Percentiles rank a stretch among this genome's conserved stretches.
Conservation (phyloP, 2,888 invertebrate species). For the Plebejus anna region DNA sequence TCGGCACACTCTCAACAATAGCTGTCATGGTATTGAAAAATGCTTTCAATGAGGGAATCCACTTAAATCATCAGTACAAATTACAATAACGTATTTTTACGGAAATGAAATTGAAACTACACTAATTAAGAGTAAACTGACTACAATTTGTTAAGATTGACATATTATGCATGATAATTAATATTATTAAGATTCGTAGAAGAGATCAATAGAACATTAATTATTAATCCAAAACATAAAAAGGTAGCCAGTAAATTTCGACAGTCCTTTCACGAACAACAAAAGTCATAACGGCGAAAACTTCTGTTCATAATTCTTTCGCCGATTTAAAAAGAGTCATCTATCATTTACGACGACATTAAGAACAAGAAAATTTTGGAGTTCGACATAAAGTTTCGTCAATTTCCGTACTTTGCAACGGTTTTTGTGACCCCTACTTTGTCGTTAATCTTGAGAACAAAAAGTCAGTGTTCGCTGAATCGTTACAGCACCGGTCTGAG, state of each 20-base stretch:
- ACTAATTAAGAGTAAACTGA: neutral
- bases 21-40: conserved; percentile 22
- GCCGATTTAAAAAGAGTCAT: conserved; percentile 76
- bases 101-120: neutral
- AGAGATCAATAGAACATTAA: neutral
- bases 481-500: conserved; percentile 63
- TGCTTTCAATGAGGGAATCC: neutral
- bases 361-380: conserved; percentile 76
- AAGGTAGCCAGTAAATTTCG: neutral
- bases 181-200: too few species aligned
- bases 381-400: conserved; percentile 76
- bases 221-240: neutral
- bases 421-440: conserved; percentile 74
- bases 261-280: conserved; percentile 54
- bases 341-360: conserved; percentile 78
- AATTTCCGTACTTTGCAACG: conserved; percentile 73
- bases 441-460: conserved; percentile 76
- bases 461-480: conserved; percentile 60
- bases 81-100: neutral
- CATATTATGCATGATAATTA: too few species aligned
- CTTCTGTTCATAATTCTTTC: conserved; percentile 78
- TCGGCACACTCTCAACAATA: conserved; percentile 32
- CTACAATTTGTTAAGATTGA: too few species aligned
- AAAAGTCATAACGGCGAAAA: conserved; percentile 74
- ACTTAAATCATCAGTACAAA: conserved; percentile 35